Base-by-base conservation (phyloP, 2,888 invertebrate species). In the Tiliacea citrago region DNA sequence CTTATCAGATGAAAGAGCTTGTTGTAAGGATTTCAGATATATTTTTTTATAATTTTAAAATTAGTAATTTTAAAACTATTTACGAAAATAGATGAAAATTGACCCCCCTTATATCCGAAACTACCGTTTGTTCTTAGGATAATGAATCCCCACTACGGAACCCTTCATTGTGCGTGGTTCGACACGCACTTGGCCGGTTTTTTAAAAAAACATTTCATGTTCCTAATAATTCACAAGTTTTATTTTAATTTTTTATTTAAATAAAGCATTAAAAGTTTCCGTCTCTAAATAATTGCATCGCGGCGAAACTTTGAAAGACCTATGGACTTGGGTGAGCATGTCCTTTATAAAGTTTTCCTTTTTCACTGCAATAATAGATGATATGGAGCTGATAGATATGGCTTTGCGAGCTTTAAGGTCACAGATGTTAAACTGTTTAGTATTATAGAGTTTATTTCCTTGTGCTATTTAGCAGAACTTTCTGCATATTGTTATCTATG, bases 281-380 rank as follows among this genome's bases (percentile, higher is more conserved):
- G 8, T 66, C 75, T 79, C 55, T 75, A 81, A 87, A 87, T 87
- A 85, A 87, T 87, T 84, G 85, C 78, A 85, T 66, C 49, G 78
- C 77, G 73, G 82, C 8, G 69, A 71, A 87, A 84, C 73, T 86
- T 86, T n/a, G 39, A 16, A 62, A 81, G 82, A 85, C 80, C 80
- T 82, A 83, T 79, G 76, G 81, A 78, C 79, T 78, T 42, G 61
- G 45, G 53, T 12, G 71, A 74, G 68, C 63, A 69, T 76, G 70
- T 77, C 73, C 67, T 83, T 83, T 81, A 73, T 55, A 81, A 88
- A 86, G 67, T 81, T 88, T 77, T 83, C 68, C 83, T 74, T 79
- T 84, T 83, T 72, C 75, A 39, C 49, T 57, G 73, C 63, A 70
- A 83, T 86, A 78, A 81, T 81, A 70, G 73, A 86, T 85, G 81